Evolutionary conservation across 2,113 vertebrate species (phyloP), one percentile per base, ranked within the genome.

Genomic region (Alligator mississippiensis): DNA sequence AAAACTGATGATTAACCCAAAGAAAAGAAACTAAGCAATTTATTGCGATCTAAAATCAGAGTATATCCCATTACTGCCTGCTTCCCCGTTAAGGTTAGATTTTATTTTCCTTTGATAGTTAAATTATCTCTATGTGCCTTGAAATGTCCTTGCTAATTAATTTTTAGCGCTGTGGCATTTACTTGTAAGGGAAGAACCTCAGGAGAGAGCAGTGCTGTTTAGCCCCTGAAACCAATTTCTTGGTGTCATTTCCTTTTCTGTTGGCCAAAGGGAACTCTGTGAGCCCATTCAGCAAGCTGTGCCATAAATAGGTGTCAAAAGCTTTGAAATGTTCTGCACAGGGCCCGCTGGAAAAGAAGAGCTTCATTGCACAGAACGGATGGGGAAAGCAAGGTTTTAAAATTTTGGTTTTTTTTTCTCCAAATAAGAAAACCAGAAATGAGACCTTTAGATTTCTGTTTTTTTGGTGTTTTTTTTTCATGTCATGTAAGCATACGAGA

Each of bases 301-400:
- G n/a, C 1, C 1, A 59, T 19, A 25, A 30, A 27, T 76, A 38
- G 25, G n/a, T 14, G 4, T 59, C 28, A 28, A n/a, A 18, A 62
- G 66, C 75, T 78, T 47, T 47, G 7, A 47, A 47, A 47, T 9
- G 47, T 47, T 47, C 47, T 47, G 47, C 47, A 47, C 47, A 24
- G 68, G 28, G 62, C 3, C 80, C 60, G 80, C 61, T 68, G 16
- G 61, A 80, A 80, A 59, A 74, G 70, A 93, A 47, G 19, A 62
- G 57, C 57, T 76, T 61, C 82, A 11, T 57, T 55, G 72, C 79
- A 47, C 30, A 17, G 74, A 34, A 77, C 55, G 54, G 47, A 8
- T 47, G 47, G 47, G 47, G 68, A 30, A 10, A 0, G 6, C 28
- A 0, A 0, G 1, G 25, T 13, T 78, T 66, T 66, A 34, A 61